Evolutionary conservation across 2,888 invertebrate genomes (phyloP).

Genomic region (Acanthoscelides obtectus): DNA sequence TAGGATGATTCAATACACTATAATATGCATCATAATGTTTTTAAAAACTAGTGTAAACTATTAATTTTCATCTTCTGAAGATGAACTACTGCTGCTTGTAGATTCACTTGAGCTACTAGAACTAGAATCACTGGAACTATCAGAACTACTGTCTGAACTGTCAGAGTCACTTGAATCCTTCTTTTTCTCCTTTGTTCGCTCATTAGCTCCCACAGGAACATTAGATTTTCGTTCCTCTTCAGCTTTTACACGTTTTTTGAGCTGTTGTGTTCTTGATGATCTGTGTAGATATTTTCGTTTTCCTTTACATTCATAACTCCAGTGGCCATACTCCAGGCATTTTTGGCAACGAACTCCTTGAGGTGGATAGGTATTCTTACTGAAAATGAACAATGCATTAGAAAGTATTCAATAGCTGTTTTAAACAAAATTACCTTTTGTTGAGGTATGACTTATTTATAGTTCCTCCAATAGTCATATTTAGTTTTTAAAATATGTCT

Average conservation of each 20-base stretch:
- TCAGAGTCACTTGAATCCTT: constrained; percentile 14
- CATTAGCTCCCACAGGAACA: neutral
- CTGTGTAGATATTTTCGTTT: constrained; percentile 85
- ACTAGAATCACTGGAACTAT: constrained; percentile 15
- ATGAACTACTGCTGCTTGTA: neutral
- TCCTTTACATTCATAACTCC: constrained; percentile 90
- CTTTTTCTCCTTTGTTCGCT: constrained; percentile 18
- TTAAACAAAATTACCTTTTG: neutral
- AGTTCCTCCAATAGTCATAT: neutral
- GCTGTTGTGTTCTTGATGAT: constrained; percentile 73
- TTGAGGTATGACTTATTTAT: neutral
- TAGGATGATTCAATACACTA: neutral
- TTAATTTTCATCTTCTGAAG: constrained; percentile 1
- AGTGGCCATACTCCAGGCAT: constrained; percentile 88
- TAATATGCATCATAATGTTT: no score
- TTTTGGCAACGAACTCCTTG: constrained; percentile 85
- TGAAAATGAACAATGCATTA: neutral
- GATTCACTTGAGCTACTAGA: constrained; percentile 17
- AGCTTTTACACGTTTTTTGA: constrained; percentile 63
- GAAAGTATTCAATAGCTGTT: no score
- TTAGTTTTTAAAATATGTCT: neutral
- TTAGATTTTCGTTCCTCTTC: constrained; percentile 31
- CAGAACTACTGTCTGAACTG: constrained; percentile 15
- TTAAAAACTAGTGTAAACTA: neutral
- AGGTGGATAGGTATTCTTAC: constrained; percentile 50